Evolutionary conservation across 2,113 vertebrate genomes (phyloP).

Genomic region (Pterocles burchelli): DNA sequence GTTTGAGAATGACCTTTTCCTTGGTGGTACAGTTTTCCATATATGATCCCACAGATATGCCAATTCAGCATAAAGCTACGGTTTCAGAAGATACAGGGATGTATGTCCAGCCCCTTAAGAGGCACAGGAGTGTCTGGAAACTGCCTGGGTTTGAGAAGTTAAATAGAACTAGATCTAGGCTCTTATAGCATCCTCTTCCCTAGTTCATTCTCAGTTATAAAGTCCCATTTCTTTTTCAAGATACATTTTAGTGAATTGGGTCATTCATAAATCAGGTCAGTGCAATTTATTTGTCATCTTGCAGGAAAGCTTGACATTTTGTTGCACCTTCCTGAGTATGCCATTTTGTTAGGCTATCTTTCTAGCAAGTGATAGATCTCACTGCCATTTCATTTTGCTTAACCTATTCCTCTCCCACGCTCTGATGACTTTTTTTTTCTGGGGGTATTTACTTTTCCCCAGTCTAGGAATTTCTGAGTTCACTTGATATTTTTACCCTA

Average conservation of each 20-base stretch:
- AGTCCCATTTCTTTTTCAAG: neutral
- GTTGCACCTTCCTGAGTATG: conserved; percentile 1
- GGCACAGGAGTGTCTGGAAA: neutral
- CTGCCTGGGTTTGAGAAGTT: neutral
- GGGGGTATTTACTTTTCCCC: neutral
- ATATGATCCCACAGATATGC: neutral
- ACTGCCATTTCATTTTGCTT: neutral
- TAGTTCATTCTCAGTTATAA: neutral
- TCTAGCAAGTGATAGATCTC: neutral
- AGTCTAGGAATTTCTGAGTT: neutral
- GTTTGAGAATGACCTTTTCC: neutral
- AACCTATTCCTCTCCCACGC: neutral
- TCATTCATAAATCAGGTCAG: conserved; percentile 41
- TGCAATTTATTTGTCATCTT: conserved; percentile 43
- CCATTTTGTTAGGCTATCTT: conserved; percentile 22
- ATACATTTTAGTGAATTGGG: conserved; percentile 25
- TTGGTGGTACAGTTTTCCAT: neutral
- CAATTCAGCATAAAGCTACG: neutral
- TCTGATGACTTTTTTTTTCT: neutral
- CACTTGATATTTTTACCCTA: neutral
- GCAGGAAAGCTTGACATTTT: conserved; percentile 26
- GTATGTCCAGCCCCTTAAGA: neutral
- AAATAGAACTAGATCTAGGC: neutral
- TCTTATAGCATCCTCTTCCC: neutral
- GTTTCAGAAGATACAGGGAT: neutral